Evolutionary conservation across 2,113 vertebrate species (phyloP), one percentile per base, ranked within the genome.

Genomic region (Chaetodon trifascialis): DNA sequence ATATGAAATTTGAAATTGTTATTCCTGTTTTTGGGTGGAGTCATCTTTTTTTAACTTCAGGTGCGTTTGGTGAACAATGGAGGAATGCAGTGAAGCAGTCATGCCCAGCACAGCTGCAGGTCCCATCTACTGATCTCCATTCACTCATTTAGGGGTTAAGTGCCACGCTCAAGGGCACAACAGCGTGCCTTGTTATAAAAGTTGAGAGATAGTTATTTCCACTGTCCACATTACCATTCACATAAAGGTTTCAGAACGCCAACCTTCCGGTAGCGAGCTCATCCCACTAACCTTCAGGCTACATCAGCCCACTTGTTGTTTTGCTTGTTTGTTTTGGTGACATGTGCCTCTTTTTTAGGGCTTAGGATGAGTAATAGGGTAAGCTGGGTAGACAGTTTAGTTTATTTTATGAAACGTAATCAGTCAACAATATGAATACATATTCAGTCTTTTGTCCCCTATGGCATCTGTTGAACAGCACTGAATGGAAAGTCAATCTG

Each of bases 291-390:
- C 88, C 87, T 87, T 63, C 79, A 85, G 86, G 86, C 86, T 87
- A 83, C 74, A 89, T 79, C 83, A 76, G 77, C 88, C 89, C 84
- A 85, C 89, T 90, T 86, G 56, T 81, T 88, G 80, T 80, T 91
- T 82, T 91, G 69, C 69, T 73, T 78, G 73, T 89, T 90, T 88
- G 79, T 82, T 90, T 89, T 83, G 73, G 71, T 91, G 87, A 78
- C 82, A 85, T 86, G 82, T 82, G 83, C 60, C 79, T 90, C 68
- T 77, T 85, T 87, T 87, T 73, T 47, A 67, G 64, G 73, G 84
- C 73, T 89, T 86, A 90, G 7, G 52, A 88, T 89, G 79, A 86
- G 86, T 88, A 85, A 86, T 73, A 88, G 78, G 75, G 59, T 77
- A 75, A 80, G 84, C 79, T 76, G 71, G 54, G 44, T 74, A 70